Evolutionary conservation across 2,797 vertebrate species (phyloP).

Genomic region (Periophthalmus magnuspinnatus): DNA sequence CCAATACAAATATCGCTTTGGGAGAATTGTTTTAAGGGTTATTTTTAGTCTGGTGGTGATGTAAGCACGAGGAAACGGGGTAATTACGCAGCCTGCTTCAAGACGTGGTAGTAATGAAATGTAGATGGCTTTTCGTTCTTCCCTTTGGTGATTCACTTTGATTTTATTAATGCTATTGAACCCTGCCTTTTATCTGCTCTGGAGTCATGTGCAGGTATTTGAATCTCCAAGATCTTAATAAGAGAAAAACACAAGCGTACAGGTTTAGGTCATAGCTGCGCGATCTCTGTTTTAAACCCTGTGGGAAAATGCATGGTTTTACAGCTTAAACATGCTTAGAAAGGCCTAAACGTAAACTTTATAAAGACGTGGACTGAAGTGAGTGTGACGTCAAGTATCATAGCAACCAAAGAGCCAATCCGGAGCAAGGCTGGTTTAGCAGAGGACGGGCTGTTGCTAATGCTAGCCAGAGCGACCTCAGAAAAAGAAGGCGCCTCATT

Average conservation of each 20-base stretch:
- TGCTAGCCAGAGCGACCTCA: too few relatives aligned
- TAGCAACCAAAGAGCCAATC: too few relatives aligned
- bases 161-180: constrained; percentile 10
- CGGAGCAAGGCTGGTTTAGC: too few relatives aligned
- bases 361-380: too few relatives aligned
- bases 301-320: too few relatives aligned
- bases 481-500: too few relatives aligned
- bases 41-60: constrained; percentile 43
- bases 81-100: constrained; percentile 12
- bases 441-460: too few relatives aligned
- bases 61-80: constrained; percentile 13
- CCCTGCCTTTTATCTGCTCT: neutral
- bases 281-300: too few relatives aligned
- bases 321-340: too few relatives aligned
- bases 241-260: neutral
- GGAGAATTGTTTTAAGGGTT: constrained; percentile 44
- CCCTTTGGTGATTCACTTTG: constrained; percentile 14
- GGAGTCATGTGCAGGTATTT: neutral
- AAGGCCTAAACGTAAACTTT: too few relatives aligned
- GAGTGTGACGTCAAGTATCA: too few relatives aligned
- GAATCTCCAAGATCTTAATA: neutral
- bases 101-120: constrained; percentile 14
- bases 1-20: constrained; percentile 59
- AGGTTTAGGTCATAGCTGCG: neutral
- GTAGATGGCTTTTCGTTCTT: constrained; percentile 14